Evolutionary conservation across 2,797 vertebrate genomes (phyloP), one percentile per base, ranked within the genome.

Genomic region (Pygocentrus nattereri): DNA sequence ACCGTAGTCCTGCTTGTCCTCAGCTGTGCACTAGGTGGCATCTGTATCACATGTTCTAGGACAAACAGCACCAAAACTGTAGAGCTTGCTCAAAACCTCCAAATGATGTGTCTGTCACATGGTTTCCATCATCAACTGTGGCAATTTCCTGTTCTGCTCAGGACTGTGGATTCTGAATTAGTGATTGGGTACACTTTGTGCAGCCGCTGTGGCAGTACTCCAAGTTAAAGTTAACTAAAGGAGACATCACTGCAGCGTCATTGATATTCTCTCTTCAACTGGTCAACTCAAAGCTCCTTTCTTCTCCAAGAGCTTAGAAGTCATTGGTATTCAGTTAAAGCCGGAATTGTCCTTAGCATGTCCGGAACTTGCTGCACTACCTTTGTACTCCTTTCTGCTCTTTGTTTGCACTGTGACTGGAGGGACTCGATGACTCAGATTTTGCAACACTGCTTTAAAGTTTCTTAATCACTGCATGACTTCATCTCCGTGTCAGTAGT

Each of bases 11-110:
- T 18, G 25, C 3, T 18, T 30, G 13, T 59, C 41, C 31, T 74
- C 23, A 23, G 27, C 30, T 74, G 75, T 27, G 11, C 83, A 81
- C 69, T 74, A 84, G 83, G 49, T 81, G 83, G 79, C 70, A 64
- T 61, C 78, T 74, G 34, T 62, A 62, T 19, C 71, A 74, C 68
- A 81, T 7, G 5, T 16, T 62, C 16, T 15, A 18, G 21, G 12
- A 34, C 64, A 56, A 50, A 38, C 16, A 19, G 5, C 5, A 1
- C 16, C 25, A 27, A 25, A 8, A 38, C 18, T 59, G 31, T 1
- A 74, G 5, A 49, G 23, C 12, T 74, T 56, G 21, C 54, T 54
- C 38, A 74, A n/a, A n/a, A 19, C 72, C 44, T 23, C n/a, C 25
- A 68, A 59, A 75, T 74, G 34, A 68, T 21, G 21, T 58, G 1